Conservation (phyloP, 1,140 invertebrate species). For the Schlechtendalia chinensis region DNA sequence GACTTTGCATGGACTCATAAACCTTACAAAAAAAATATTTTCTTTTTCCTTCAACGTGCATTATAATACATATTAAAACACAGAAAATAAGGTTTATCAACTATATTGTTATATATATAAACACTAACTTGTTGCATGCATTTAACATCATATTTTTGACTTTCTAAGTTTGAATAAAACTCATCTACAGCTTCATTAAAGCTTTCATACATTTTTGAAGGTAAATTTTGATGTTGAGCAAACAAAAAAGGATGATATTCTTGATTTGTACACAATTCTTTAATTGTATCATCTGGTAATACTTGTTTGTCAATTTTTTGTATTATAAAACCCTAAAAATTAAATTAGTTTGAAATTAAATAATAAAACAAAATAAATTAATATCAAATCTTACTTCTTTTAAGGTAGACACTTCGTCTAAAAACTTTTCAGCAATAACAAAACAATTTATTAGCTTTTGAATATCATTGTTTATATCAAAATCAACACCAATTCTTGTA, state of each 20-base stretch:
- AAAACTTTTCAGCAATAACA: slow-evolving; percentile 63
- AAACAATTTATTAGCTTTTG: slow-evolving; percentile 68
- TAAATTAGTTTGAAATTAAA: not conserved
- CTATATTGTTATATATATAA: not conserved
- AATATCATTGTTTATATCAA: slow-evolving; percentile 67
- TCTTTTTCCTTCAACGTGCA: too few species aligned
- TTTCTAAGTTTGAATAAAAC: slow-evolving; percentile 92
- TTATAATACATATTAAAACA: too few species aligned
- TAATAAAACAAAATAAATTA: not conserved
- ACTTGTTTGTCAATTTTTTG: slow-evolving; percentile 79
- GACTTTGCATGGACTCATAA: too few species aligned
- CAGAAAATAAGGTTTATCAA: too few species aligned
- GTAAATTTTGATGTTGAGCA: slow-evolving; percentile 67
- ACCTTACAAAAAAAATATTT: too few species aligned
- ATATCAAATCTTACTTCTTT: slow-evolving; percentile 23
- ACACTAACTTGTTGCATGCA: slow-evolving; percentile 71
- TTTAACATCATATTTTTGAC: slow-evolving; percentile 93
- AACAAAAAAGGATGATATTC: slow-evolving; percentile 87
- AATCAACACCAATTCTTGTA: slow-evolving; percentile 64
- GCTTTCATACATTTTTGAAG: slow-evolving; percentile 68
- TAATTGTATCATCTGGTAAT: slow-evolving; percentile 57
- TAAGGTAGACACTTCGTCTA: slow-evolving; percentile 23
- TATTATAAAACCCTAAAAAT: slow-evolving; percentile 75
- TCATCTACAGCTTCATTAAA: slow-evolving; percentile 94
- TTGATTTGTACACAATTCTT: slow-evolving; percentile 72